These are phyloP conservation scores for Cyanoramphus novaezelandiae DNA, from an alignment of 2,113 vertebrate genomes.

Conservation along the genomic window DNA sequence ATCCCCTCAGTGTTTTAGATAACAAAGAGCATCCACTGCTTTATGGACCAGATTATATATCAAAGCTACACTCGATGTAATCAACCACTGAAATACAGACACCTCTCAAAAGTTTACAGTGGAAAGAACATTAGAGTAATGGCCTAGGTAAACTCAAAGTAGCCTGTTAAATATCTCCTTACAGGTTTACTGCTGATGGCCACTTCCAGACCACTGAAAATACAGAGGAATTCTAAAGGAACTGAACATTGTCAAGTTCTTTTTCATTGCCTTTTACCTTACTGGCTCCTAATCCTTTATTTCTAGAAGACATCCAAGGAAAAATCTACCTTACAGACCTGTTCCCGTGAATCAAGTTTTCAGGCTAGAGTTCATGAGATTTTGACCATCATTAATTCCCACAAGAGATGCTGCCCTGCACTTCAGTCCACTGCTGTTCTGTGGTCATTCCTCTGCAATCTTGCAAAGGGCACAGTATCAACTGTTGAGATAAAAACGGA, in stretches of 20 bases:
- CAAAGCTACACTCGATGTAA: not conserved
- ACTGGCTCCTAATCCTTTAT: not conserved
- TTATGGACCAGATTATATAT: not conserved
- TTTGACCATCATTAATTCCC: not conserved
- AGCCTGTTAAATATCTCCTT: not conserved
- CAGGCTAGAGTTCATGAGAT: not conserved
- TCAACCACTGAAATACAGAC: not conserved
- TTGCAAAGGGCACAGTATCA: rapidly evolving
- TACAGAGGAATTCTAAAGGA: not conserved
- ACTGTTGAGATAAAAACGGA: rapidly evolving
- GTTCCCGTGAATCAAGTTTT: not conserved
- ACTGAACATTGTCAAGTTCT: not conserved
- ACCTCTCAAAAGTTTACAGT: not conserved
- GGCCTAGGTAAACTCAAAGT: not conserved
- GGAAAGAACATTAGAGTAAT: not conserved
- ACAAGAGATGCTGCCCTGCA: not conserved
- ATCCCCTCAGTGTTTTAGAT: not conserved
- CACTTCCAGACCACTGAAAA: not conserved
- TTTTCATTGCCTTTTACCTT: not conserved
- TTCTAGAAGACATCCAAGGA: not conserved
- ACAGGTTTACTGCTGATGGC: not conserved
- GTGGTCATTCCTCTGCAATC: not conserved
- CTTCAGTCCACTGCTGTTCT: not conserved
- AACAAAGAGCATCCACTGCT: not conserved
- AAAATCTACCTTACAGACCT: not conserved